These are phyloP conservation scores for Neoitamus cyanurus DNA, from an alignment of 2,888 invertebrate species.

Conservation along the genomic window DNA sequence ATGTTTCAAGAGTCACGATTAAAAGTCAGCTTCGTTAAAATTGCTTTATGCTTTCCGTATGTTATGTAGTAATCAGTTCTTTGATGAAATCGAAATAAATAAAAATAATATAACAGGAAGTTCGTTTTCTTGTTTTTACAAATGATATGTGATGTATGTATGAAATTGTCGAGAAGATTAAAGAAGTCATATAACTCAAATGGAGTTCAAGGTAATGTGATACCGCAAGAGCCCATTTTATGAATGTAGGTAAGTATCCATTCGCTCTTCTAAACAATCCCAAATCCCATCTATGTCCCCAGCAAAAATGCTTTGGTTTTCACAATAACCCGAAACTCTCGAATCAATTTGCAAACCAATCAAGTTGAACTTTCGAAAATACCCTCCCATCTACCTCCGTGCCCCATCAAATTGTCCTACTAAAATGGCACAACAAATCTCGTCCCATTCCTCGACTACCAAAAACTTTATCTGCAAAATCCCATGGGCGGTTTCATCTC, in stretches of 20 bases:
- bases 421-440: not conserved
- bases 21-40: too few species aligned
- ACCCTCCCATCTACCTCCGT: not conserved
- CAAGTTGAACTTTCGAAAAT: not conserved
- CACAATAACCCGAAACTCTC: not conserved
- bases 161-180: too few species aligned
- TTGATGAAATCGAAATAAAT: too few species aligned
- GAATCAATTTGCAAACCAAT: not conserved
- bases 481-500: constrained; percentile 40
- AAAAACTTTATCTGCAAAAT: constrained; percentile 24
- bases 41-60: too few species aligned
- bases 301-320: not conserved
- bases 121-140: too few species aligned
- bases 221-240: too few species aligned
- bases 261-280: not conserved
- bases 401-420: not conserved
- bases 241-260: not conserved
- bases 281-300: not conserved
- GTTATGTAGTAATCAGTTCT: too few species aligned
- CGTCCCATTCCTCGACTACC: constrained; percentile 10
- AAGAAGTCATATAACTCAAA: too few species aligned
- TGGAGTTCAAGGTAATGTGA: too few species aligned
- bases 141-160: too few species aligned
- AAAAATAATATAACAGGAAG: too few species aligned
- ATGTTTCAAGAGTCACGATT: too few species aligned